Conservation (phyloP, 2,888 invertebrate genomes). For the Hemicrepidius hirtus region DNA sequence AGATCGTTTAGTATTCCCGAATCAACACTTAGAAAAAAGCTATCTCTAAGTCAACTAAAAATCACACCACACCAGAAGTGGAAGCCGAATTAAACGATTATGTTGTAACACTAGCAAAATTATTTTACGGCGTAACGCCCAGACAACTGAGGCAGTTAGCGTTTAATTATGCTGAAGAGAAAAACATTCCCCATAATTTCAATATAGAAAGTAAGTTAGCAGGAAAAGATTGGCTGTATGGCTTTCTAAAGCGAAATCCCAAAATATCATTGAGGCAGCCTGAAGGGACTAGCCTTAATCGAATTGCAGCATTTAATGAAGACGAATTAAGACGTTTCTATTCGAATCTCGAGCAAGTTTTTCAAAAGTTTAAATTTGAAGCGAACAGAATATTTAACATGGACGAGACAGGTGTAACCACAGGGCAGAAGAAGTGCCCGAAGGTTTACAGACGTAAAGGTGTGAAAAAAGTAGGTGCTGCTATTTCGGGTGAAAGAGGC, state of each 20-base stretch:
- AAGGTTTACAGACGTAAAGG: conserved; percentile 36
- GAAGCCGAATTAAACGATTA: too few relatives aligned
- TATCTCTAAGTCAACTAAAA: too few relatives aligned
- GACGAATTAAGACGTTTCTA: conserved; percentile 20
- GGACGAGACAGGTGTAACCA: conserved; percentile 34
- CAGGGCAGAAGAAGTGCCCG: conserved; percentile 23
- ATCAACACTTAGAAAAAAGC: too few relatives aligned
- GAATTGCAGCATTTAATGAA: conserved; percentile 34
- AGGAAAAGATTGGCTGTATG: conserved; percentile 61
- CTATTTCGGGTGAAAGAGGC: conserved; percentile 29
- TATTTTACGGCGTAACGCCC: conserved; percentile 52
- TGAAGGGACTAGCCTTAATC: conserved; percentile 32
- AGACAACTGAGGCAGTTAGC: conserved; percentile 38
- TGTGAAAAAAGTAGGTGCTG: conserved; percentile 27
- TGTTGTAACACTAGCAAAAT: too few relatives aligned
- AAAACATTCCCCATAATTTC: conserved; percentile 59
- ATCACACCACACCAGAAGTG: too few relatives aligned
- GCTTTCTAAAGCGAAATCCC: conserved; percentile 58
- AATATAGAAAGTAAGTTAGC: conserved; percentile 56
- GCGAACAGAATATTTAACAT: conserved; percentile 27
- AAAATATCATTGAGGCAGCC: conserved; percentile 37
- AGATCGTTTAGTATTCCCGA: too few relatives aligned
- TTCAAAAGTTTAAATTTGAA: conserved; percentile 28
- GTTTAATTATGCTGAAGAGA: conserved; percentile 49
- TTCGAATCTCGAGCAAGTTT: conserved; percentile 21